phyloP scores from a whole-genome alignment of 2,797 vertebrate species.

The Pitangus sulphuratus region DNA sequence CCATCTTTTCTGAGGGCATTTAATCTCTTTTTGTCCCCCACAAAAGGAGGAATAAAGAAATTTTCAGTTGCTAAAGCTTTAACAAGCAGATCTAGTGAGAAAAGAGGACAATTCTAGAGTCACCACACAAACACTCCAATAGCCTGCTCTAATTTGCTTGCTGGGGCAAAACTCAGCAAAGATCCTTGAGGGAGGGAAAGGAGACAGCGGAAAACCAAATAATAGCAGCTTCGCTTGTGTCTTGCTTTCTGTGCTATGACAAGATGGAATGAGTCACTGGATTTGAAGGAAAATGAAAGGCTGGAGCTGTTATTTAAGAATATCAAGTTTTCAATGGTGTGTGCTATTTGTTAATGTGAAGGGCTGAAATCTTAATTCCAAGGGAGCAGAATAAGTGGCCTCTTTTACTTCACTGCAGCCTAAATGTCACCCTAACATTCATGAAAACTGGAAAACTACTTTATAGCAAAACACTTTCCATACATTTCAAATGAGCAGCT shows the following conservation, averaged over 20 bases:
- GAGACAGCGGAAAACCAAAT: not conserved
- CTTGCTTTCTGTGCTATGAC: not conserved
- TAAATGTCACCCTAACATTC: not conserved
- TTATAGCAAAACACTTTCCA: not conserved
- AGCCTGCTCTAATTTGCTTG: accelerated
- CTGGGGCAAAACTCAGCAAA: not conserved
- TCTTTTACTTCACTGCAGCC: not conserved
- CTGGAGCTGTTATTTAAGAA: not conserved
- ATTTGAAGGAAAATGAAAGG: not conserved
- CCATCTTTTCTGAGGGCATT: not conserved
- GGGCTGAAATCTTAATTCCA: not conserved
- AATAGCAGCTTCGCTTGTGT: not conserved
- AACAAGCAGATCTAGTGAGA: not conserved
- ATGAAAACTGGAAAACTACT: not conserved
- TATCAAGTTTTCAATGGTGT: not conserved
- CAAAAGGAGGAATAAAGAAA: not conserved
- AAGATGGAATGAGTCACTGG: not conserved
- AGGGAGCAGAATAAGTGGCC: not conserved
- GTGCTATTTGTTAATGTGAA: not conserved
- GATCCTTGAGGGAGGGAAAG: not conserved
- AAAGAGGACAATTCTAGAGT: not conserved
- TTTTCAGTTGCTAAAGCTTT: not conserved
- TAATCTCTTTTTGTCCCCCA: not conserved
- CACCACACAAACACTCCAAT: not conserved
- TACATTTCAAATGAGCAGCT: not conserved